Evolutionary conservation across 2,888 invertebrate genomes (phyloP).

Genomic region (Ophonus ardosiacus): DNA sequence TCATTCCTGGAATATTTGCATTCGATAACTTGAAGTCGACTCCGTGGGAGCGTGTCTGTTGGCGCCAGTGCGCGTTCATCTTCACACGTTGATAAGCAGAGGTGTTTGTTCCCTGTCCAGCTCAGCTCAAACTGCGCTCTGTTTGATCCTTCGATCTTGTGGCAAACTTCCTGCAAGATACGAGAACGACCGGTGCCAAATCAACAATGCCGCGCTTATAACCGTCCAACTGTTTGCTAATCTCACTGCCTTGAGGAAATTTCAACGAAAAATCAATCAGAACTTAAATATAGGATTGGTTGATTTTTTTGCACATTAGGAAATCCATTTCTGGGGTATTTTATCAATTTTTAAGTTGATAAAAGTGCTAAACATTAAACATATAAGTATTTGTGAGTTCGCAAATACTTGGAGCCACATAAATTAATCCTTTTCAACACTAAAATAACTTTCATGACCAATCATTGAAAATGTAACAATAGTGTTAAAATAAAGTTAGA

Average conservation of each 20-base stretch:
- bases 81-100: constrained; percentile 51
- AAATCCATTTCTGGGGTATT: too few species aligned
- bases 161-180: constrained; percentile 53
- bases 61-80: constrained; percentile 41
- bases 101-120: constrained; percentile 38
- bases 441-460: too few species aligned
- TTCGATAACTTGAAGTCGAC: constrained; percentile 31
- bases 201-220: constrained; percentile 42
- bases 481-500: too few species aligned
- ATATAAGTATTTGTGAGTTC: too few species aligned
- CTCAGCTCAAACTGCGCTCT: background rate
- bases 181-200: constrained; percentile 34
- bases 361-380: too few species aligned
- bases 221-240: constrained; percentile 27
- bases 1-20: constrained; percentile 30
- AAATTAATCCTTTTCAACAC: too few species aligned
- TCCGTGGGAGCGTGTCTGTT: constrained; percentile 19
- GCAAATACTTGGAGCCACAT: too few species aligned
- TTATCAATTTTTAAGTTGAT: too few species aligned
- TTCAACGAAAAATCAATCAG: background rate
- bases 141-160: constrained; percentile 41
- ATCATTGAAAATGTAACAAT: too few species aligned
- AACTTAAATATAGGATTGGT: background rate
- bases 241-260: constrained; percentile 29
- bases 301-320: background rate